These are phyloP conservation scores for Chromoteleia sp. DNA, from an alignment of 2,888 invertebrate species.

Conservation along the genomic window DNA sequence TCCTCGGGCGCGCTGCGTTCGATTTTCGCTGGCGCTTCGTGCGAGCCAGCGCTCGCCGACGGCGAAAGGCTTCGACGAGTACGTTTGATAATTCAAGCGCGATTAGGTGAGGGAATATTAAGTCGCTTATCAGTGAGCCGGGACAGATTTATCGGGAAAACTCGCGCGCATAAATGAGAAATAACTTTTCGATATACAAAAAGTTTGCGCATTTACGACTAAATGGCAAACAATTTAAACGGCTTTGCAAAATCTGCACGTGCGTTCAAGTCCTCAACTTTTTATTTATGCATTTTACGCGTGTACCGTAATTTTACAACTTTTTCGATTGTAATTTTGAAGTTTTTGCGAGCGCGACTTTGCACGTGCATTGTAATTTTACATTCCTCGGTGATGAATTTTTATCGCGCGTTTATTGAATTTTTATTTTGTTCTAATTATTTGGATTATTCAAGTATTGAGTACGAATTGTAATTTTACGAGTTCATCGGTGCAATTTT, in stretches of 20 bases:
- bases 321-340: too few relatives aligned
- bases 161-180: slow-evolving; percentile 46
- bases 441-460: too few relatives aligned
- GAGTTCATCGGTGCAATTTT: too few relatives aligned
- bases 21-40: slow-evolving; percentile 29
- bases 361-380: too few relatives aligned
- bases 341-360: too few relatives aligned
- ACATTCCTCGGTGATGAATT: too few relatives aligned
- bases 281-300: too few relatives aligned
- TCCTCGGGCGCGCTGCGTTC: slow-evolving; percentile 28
- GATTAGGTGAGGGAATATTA: slow-evolving; percentile 62
- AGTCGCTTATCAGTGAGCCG: slow-evolving; percentile 49
- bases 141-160: slow-evolving; percentile 55
- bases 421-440: too few relatives aligned
- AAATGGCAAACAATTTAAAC: slow-evolving; percentile 13
- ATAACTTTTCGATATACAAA: slow-evolving; percentile 48
- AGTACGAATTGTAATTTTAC: too few relatives aligned
- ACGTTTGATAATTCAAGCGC: slow-evolving; percentile 44
- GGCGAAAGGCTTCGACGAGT: slow-evolving; percentile 33
- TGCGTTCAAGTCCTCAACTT: too few relatives aligned
- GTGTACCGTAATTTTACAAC: too few relatives aligned
- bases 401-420: too few relatives aligned
- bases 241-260: neutral
- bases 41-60: neutral
- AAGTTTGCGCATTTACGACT: slow-evolving; percentile 50